Evolutionary conservation across 2,113 vertebrate species (phyloP), one percentile per base, ranked within the genome.

Genomic region (Neopipo cinnamomea): DNA sequence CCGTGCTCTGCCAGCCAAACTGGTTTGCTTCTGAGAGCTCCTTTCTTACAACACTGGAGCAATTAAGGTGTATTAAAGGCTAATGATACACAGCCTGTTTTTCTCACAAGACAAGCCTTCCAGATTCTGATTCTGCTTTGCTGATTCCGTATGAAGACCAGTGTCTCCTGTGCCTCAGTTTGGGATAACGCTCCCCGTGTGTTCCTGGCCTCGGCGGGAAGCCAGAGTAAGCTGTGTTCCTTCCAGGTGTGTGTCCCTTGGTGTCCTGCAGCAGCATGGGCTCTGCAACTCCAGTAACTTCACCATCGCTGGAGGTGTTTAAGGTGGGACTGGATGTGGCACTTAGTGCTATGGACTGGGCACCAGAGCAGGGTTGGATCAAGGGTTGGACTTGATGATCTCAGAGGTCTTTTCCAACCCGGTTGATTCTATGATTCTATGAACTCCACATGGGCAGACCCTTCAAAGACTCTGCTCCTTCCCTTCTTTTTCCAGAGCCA

Each of bases 51-150:
- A 84, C 77, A 83, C 67, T 14, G 21, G 39, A 52, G 58, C 87
- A 68, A 55, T 96, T 88, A 94, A 91, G 44, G 66, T 62, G 1
- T 77, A 68, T 91, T 82, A 70, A 82, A 88, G 66, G 77, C 94
- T 85, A 62, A 91, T n/a, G 79, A 22, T 71, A 58, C 75, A 30
- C 1, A 11, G 59, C 90, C 72, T 88, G 78, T 33, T 93, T 86
- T 91, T 71, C 90, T 95, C 85, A 73, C 67, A 80, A 81, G 85
- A 35, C 88, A 86, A 66, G 53, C 90, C 68, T 90, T 90, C 85
- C 59, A 71, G 82, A 94, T 80, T 83, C 75, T 63, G 63, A 35
- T 83, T 85, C 63, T 85, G 63, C 88, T 95, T 58, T 86, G 79
- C 80, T 91, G 70, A 19, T 66, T 63, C 58, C 27, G 11, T 47